Conservation (phyloP, 1,140 invertebrate genomes). For the Dreissena polymorpha region DNA sequence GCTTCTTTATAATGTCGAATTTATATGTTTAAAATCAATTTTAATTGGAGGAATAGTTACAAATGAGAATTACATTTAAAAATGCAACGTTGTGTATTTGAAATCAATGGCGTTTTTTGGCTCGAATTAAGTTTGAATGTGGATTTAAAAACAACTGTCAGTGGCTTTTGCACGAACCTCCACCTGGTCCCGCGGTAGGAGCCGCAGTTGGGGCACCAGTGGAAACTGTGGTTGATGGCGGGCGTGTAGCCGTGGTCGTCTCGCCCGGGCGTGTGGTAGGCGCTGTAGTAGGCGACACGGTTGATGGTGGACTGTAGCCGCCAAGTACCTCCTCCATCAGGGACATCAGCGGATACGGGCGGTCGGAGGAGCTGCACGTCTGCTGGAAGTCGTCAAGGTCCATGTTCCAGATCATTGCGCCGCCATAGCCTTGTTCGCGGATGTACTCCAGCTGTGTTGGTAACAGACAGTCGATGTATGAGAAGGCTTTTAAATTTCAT, state of each 20-base stretch:
- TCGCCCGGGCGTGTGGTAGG: neutral
- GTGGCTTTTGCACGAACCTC: neutral
- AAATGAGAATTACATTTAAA: no score
- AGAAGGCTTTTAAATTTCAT: neutral
- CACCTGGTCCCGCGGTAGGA: neutral
- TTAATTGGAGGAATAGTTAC: no score
- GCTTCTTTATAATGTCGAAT: no score
- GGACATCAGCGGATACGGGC: conserved; percentile 24
- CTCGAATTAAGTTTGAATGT: no score
- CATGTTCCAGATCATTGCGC: conserved; percentile 98
- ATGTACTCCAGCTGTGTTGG: conserved; percentile 78
- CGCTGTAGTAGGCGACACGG: neutral
- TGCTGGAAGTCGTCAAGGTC: conserved; percentile 95
- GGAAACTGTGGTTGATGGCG: neutral
- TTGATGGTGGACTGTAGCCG: conserved; percentile 22
- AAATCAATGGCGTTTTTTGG: no score
- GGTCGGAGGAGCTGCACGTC: conserved; percentile 11
- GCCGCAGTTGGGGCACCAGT: neutral
- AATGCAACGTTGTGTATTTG: no score
- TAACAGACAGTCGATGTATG: neutral
- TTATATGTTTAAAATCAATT: no score
- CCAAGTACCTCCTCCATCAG: conserved; percentile 32
- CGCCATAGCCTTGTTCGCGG: conserved; percentile 92
- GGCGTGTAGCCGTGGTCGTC: neutral
- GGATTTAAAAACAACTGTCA: no score